These are phyloP conservation scores for Melanchra persicariae DNA, from an alignment of 2,888 invertebrate species.

Conservation along the genomic window DNA sequence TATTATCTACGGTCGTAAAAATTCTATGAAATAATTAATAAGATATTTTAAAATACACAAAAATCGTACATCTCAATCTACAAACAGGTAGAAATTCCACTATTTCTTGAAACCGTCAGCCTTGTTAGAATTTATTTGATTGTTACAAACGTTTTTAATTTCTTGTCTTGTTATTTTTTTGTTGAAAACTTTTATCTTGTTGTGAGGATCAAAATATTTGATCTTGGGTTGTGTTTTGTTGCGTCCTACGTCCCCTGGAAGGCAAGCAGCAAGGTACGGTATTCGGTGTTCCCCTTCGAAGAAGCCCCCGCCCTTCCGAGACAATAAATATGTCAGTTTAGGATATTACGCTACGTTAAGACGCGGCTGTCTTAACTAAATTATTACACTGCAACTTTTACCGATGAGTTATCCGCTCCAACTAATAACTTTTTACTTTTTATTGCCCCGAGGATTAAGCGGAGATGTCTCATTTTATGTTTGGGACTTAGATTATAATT, in stretches of 20 bases:
- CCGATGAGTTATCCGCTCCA: constrained; percentile 85
- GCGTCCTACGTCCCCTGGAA: constrained; percentile 60
- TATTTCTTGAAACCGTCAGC: constrained; percentile 40
- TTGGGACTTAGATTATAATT: constrained; percentile 65
- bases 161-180: constrained; percentile 56
- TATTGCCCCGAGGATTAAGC: constrained; percentile 82
- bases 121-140: constrained; percentile 52
- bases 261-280: constrained; percentile 42
- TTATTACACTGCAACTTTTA: constrained; percentile 87
- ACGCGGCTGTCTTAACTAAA: constrained; percentile 84
- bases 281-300: constrained; percentile 58
- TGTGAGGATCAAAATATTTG: constrained; percentile 68
- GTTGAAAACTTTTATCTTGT: constrained; percentile 57
- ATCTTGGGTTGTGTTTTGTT: constrained; percentile 70
- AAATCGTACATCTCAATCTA: constrained; percentile 61
- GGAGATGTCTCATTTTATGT: constrained; percentile 74
- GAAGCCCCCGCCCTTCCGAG: constrained; percentile 81
- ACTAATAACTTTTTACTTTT: constrained; percentile 88
- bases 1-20: constrained; percentile 60
- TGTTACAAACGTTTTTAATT: constrained; percentile 51
- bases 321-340: constrained; percentile 90
- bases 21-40: constrained; percentile 50
- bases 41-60: constrained; percentile 28
- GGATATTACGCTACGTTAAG: constrained; percentile 87
- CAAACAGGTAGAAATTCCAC: constrained; percentile 54